These are phyloP conservation scores for Lates calcarifer DNA, from an alignment of 2,113 vertebrate genomes.

Conservation along the genomic window DNA sequence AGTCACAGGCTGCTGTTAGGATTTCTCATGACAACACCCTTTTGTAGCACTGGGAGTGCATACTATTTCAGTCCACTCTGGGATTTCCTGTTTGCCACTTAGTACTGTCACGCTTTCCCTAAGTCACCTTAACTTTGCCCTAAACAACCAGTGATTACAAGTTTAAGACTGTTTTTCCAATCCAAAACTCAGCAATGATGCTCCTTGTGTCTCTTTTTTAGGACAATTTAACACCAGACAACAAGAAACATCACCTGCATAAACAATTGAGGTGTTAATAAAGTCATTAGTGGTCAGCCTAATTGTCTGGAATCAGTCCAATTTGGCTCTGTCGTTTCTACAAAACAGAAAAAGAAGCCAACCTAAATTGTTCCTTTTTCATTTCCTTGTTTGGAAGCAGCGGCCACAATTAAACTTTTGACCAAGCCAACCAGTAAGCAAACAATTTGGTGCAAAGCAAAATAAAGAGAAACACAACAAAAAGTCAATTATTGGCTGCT, in stretches of 20 bases:
- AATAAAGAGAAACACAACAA: background rate
- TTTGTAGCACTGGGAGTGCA: constrained; percentile 14
- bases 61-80: constrained; percentile 33
- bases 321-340: background rate
- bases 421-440: background rate
- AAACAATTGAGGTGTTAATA: constrained; percentile 15
- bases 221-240: constrained; percentile 1
- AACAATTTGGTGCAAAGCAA: constrained; percentile 2
- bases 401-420: background rate
- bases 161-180: background rate
- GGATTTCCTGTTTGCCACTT: constrained; percentile 62
- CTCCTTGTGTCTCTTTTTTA: background rate
- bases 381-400: constrained; percentile 19
- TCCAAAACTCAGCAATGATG: constrained; percentile 19
- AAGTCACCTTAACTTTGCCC: constrained; percentile 34
- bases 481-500: background rate
- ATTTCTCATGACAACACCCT: constrained; percentile 55
- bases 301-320: background rate
- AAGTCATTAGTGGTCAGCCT: background rate
- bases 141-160: constrained; percentile 41
- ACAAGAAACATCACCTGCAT: background rate
- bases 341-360: background rate
- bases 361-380: background rate
- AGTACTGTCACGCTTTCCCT: constrained; percentile 37
- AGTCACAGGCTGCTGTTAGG: constrained; percentile 39